phyloP scores from a whole-genome alignment of 2,113 vertebrate species.

The Paracanthobrama guichenoti region DNA sequence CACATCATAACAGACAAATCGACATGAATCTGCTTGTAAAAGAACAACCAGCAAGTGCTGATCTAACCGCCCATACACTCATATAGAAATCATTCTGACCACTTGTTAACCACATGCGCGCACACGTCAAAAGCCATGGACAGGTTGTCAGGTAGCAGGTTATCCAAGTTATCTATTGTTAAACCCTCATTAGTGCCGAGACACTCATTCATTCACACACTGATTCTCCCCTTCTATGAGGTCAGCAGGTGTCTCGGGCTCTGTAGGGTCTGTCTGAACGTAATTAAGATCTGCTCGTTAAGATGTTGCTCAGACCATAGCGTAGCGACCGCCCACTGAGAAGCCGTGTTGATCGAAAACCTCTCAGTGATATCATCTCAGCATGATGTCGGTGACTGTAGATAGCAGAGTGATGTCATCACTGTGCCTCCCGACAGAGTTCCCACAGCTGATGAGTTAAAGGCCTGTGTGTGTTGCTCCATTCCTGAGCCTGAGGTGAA shows the following conservation, averaged over 20 bases:
- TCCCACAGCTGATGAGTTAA: slow-evolving; percentile 20
- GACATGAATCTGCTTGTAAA: background rate
- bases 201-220: slow-evolving; percentile 31
- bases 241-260: slow-evolving; percentile 34
- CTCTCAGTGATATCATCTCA: slow-evolving; percentile 40
- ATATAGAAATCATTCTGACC: background rate
- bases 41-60: background rate
- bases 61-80: background rate
- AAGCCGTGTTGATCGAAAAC: slow-evolving; percentile 14
- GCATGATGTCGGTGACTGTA: background rate
- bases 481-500: background rate
- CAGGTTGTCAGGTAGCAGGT: slow-evolving; percentile 52
- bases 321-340: slow-evolving; percentile 34
- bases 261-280: slow-evolving; percentile 32
- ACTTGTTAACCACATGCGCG: slow-evolving; percentile 14
- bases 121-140: slow-evolving; percentile 20
- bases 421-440: background rate
- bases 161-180: slow-evolving; percentile 57
- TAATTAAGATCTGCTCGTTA: slow-evolving; percentile 55
- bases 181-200: slow-evolving; percentile 56
- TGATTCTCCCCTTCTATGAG: background rate
- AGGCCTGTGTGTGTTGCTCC: background rate
- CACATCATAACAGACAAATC: background rate
- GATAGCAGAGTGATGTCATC: slow-evolving; percentile 11
- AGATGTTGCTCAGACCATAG: slow-evolving; percentile 40